A percentile compares a stretch with the other conserved stretches of the same genome.
Evolutionary conservation across 30 jellyfish, hydroid and myxozoan species (phyloP).

Genomic region (Chrysaora quinquecirrha): DNA sequence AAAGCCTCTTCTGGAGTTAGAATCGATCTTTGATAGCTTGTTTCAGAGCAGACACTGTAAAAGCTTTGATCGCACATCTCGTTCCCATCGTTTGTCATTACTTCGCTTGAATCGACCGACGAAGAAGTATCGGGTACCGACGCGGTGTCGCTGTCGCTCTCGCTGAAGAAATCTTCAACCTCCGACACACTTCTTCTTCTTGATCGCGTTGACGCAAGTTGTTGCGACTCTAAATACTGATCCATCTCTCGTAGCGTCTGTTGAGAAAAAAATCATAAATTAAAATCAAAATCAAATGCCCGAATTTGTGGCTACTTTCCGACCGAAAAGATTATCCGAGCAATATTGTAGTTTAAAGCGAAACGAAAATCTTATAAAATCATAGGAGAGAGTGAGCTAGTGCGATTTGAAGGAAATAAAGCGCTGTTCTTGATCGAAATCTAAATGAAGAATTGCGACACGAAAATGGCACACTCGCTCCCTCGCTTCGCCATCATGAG

Average conservation of each 20-base stretch:
- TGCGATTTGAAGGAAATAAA: too few species aligned
- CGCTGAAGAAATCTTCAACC: constrained; percentile 93
- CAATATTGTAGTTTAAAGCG: too few species aligned
- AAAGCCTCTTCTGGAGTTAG: constrained; percentile 27
- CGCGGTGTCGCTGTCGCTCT: constrained; percentile 95
- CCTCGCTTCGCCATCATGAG: too few species aligned
- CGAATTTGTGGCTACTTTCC: too few species aligned
- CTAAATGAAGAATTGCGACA: too few species aligned
- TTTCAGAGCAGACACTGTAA: constrained; percentile 47
- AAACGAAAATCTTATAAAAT: too few species aligned
- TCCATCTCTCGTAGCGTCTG: constrained; percentile 98
- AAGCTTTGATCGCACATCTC: constrained; percentile 61
- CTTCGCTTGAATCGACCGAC: constrained; percentile 69
- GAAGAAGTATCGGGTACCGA: constrained; percentile 87
- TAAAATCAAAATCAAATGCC: neutral
- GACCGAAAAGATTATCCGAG: too few species aligned
- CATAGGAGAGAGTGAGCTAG: too few species aligned
- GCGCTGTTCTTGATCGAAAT: too few species aligned
- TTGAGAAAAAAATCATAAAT: constrained; percentile 23
- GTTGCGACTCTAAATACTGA: constrained; percentile 80
- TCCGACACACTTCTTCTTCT: constrained; percentile 83
- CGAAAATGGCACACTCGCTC: too few species aligned
- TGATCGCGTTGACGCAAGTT: constrained; percentile 51
- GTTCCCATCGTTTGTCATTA: constrained; percentile 26
- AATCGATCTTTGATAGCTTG: constrained; percentile 23